Conservation (phyloP, 2,113 vertebrate species). For the Eleginops maclovinus region DNA sequence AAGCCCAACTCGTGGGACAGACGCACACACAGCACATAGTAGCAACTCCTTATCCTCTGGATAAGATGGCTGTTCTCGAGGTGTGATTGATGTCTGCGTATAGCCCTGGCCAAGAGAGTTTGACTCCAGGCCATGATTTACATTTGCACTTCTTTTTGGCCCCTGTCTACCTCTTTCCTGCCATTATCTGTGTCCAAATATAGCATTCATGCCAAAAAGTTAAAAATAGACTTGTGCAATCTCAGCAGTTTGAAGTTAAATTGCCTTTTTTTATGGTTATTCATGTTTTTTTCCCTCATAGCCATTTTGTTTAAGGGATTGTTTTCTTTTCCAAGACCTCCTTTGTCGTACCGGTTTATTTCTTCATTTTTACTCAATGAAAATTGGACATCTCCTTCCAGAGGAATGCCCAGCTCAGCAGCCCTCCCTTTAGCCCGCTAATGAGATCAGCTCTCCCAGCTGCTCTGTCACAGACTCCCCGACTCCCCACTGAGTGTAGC, state of each 20-base stretch:
- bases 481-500: slow-evolving; percentile 55
- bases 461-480: slow-evolving; percentile 56
- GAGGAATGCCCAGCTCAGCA: slow-evolving; percentile 71
- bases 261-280: background rate
- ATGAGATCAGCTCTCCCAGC: slow-evolving; percentile 68
- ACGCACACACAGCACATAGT: slow-evolving; percentile 11
- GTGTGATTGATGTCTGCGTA: slow-evolving; percentile 57
- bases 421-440: slow-evolving; percentile 56
- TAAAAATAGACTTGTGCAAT: slow-evolving; percentile 46
- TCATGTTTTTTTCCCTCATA: background rate
- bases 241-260: slow-evolving; percentile 35
- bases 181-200: slow-evolving; percentile 46
- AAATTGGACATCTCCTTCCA: slow-evolving; percentile 44
- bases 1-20: background rate
- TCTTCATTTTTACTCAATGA: slow-evolving; percentile 1
- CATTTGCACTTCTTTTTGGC: slow-evolving; percentile 20
- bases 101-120: slow-evolving; percentile 19
- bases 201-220: slow-evolving; percentile 36
- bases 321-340: background rate
- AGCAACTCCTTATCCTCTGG: slow-evolving; percentile 47
- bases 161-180: slow-evolving; percentile 37
- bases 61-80: slow-evolving; percentile 40
- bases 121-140: slow-evolving; percentile 46
- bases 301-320: background rate
- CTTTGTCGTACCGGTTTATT: slow-evolving; percentile 1